Percentiles rank a stretch among this genome's conserved stretches.
phyloP scores from a whole-genome alignment of 2,888 invertebrate species.

The Catocala nupta region DNA sequence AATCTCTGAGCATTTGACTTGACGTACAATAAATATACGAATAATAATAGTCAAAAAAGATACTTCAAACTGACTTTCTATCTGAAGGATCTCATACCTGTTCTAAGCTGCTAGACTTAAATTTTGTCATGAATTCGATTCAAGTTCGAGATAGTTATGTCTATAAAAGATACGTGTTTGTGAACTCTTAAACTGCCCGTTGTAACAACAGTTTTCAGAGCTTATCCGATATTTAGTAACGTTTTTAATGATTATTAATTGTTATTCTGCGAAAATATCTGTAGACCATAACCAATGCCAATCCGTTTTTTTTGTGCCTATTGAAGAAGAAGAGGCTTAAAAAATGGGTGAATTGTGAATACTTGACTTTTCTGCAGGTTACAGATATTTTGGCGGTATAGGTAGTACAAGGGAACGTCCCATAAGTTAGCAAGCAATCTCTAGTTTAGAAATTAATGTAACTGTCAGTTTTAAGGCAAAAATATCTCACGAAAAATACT shows the following conservation, averaged over 20 bases:
- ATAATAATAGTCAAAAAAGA: no score
- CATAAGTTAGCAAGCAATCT: slow-evolving; percentile 8
- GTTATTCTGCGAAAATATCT: neutral
- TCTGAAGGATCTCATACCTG: no score
- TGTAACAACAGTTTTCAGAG: slow-evolving; percentile 4
- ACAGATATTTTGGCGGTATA: neutral
- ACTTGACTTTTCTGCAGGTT: neutral
- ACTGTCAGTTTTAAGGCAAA: slow-evolving; percentile 18
- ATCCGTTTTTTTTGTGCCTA: no score
- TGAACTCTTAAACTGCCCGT: slow-evolving; percentile 5
- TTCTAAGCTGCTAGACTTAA: no score
- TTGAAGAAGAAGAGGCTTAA: no score
- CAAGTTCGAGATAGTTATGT: no score
- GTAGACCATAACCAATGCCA: neutral
- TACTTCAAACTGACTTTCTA: no score
- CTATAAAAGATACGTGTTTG: neutral
- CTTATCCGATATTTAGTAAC: slow-evolving; percentile 1
- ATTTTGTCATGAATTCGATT: no score
- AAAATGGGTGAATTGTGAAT: neutral
- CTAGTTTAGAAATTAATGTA: slow-evolving; percentile 5
- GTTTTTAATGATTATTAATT: neutral
- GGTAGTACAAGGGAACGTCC: slow-evolving; percentile 9
- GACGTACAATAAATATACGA: no score
- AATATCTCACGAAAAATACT: slow-evolving; percentile 23
- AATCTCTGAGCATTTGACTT: no score